Evolutionary conservation across 2,113 vertebrate species (phyloP).

Genomic region (Baryphthengus martii): DNA sequence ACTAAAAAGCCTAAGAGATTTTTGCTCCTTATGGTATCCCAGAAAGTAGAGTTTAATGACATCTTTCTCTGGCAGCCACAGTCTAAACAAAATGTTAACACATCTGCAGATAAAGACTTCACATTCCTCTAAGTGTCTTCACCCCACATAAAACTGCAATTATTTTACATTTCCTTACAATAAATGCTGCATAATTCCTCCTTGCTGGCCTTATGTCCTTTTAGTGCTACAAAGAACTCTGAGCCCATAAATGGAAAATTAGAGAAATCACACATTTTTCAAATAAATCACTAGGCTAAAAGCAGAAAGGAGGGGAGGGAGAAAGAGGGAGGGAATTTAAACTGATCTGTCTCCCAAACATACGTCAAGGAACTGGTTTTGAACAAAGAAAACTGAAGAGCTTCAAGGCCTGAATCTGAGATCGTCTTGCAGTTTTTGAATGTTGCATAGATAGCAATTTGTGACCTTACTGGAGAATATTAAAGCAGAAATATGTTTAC

Average conservation of each 20-base stretch:
- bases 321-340: background rate
- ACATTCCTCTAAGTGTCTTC: background rate
- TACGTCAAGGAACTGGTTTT: background rate
- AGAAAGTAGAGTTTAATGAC: background rate
- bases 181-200: background rate
- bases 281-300: conserved; percentile 25
- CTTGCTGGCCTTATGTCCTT: background rate
- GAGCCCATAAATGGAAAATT: conserved; percentile 3
- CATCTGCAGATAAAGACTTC: conserved; percentile 27
- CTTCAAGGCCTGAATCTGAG: background rate
- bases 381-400: conserved; percentile 32
- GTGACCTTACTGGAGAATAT: background rate
- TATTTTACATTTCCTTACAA: conserved; percentile 50
- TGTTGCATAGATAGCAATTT: background rate
- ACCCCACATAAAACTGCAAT: conserved; percentile 28
- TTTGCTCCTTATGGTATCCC: background rate
- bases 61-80: background rate
- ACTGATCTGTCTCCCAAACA: background rate
- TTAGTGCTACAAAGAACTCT: background rate
- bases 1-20: background rate
- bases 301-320: background rate
- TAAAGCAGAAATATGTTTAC: background rate
- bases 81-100: background rate
- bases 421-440: background rate
- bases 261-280: conserved; percentile 9